Evolutionary conservation across 2,797 vertebrate species (phyloP), one percentile per base, ranked within the genome.

Genomic region (Epinephelus coioides): DNA sequence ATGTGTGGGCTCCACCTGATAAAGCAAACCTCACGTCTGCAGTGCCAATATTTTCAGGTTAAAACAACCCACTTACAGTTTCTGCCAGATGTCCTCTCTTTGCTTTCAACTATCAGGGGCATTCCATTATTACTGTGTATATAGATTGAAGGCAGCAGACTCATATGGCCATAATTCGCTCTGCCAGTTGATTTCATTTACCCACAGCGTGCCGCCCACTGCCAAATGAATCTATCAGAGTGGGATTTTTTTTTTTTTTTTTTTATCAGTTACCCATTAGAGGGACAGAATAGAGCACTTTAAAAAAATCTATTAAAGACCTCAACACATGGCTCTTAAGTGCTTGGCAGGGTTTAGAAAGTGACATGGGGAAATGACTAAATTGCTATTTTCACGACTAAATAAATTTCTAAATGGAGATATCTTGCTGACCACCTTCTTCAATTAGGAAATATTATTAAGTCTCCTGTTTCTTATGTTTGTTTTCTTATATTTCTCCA

Each of bases 141-240:
- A 90, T 91, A 89, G 88, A 91, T 86, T 81, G 85, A 88, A 89
- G 87, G 83, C 84, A 91, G 83, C 77, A 85, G 84, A 64, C 89
- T 91, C 85, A 84, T 89, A 86, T 89, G 81, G 79, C 86, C 66
- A 55, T 89, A 84, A 89, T 89, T 81, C 70, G 62, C 88, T 86
- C 84, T 70, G 69, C 88, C 83, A 86, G 83, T 90, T 91, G 91
- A 91, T 93, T 95, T 94, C 83, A 95, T 95, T 94, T 92, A 91
- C 91, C 83, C 90, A 73, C 89, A 76, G 86, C 70, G 85, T 88
- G 90, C 80, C 3, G 49, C 71, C 71, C 64, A 70, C 84, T 83
- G 84, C 84, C 92, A 91, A 93, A 93, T 91, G 84, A 94, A 94
- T 94, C 92, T 90, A 94, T 94, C 91, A 89, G 84, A 91, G 82